Conservation (phyloP, 2,888 invertebrate species). For the Sympetrum striolatum region DNA sequence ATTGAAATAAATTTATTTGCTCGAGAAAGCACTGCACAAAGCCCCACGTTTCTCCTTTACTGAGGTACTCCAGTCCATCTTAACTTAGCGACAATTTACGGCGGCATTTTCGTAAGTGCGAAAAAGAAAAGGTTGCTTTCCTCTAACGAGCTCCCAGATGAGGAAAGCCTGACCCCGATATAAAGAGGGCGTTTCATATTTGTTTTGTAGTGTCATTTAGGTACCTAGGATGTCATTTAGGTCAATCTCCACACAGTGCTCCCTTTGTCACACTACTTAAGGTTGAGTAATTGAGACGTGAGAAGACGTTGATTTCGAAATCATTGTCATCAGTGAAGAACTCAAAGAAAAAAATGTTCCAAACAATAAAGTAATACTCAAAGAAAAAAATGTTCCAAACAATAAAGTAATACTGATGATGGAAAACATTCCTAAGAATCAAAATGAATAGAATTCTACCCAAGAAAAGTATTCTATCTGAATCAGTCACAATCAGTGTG, state of each 20-base stretch:
- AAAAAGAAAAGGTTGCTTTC: background rate
- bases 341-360: background rate
- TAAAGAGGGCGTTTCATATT: background rate
- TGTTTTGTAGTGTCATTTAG: background rate
- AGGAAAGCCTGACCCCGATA: slow-evolving; percentile 7
- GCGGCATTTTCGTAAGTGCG: background rate
- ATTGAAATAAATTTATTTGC: too few species aligned
- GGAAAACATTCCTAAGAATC: too few species aligned
- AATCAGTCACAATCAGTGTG: too few species aligned
- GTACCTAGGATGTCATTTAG: background rate
- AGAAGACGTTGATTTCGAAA: background rate
- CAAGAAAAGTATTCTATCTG: too few species aligned
- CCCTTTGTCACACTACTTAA: background rate
- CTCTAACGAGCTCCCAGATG: background rate
- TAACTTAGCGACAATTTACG: background rate
- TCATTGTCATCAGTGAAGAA: too few species aligned
- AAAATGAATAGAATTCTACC: too few species aligned
- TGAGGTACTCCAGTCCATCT: background rate
- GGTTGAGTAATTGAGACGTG: slow-evolving; percentile 33
- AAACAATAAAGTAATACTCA: too few species aligned
- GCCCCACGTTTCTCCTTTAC: too few species aligned
- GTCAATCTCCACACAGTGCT: background rate
- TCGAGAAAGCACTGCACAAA: too few species aligned
- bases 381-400: too few species aligned
- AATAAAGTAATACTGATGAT: too few species aligned